Conservation (phyloP, 2,888 invertebrate species). For the Hofmannophila pseudospretella region DNA sequence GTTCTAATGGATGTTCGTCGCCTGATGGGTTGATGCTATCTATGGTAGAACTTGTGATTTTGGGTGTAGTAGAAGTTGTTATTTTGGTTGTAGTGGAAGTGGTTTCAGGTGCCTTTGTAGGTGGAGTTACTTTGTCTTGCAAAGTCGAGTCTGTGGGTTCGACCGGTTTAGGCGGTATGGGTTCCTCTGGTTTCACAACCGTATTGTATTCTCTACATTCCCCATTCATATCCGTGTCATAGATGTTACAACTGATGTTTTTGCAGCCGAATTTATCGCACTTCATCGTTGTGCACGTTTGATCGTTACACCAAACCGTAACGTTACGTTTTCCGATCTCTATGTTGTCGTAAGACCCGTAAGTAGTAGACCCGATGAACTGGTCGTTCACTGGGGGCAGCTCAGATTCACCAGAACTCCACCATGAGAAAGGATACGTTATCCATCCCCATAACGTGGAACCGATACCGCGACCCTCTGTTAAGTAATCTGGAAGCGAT, state of each 20-base stretch:
- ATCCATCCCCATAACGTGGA: slow-evolving; percentile 68
- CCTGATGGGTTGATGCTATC: too few species aligned
- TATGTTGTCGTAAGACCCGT: slow-evolving; percentile 33
- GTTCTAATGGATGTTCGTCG: slow-evolving; percentile 48
- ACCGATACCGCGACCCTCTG: slow-evolving; percentile 52
- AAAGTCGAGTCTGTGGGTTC: slow-evolving; percentile 14
- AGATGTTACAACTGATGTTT: slow-evolving; percentile 63
- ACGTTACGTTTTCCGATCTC: slow-evolving; percentile 53
- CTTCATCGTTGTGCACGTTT: slow-evolving; percentile 66
- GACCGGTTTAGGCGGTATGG: slow-evolving; percentile 22
- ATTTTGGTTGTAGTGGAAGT: slow-evolving; percentile 10
- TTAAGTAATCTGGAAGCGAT: slow-evolving; percentile 52
- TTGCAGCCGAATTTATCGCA: slow-evolving; percentile 54
- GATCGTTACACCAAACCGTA: slow-evolving; percentile 67
- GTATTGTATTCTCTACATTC: slow-evolving; percentile 60
- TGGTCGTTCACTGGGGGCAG: slow-evolving; percentile 30
- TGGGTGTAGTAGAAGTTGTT: slow-evolving; percentile 11
- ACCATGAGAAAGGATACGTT: slow-evolving; percentile 66
- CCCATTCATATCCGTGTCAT: slow-evolving; percentile 64
- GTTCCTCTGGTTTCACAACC: slow-evolving; percentile 31
- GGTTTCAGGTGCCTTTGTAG: slow-evolving; percentile 11
- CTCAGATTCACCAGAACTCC: slow-evolving; percentile 38
- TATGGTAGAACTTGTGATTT: slow-evolving; percentile 14
- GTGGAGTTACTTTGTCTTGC: slow-evolving; percentile 16
- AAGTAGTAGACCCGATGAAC: slow-evolving; percentile 31